Evolutionary conservation across 2,888 invertebrate species (phyloP), one percentile per base, ranked within the genome.

Genomic region (Dromius quadrimaculatus): DNA sequence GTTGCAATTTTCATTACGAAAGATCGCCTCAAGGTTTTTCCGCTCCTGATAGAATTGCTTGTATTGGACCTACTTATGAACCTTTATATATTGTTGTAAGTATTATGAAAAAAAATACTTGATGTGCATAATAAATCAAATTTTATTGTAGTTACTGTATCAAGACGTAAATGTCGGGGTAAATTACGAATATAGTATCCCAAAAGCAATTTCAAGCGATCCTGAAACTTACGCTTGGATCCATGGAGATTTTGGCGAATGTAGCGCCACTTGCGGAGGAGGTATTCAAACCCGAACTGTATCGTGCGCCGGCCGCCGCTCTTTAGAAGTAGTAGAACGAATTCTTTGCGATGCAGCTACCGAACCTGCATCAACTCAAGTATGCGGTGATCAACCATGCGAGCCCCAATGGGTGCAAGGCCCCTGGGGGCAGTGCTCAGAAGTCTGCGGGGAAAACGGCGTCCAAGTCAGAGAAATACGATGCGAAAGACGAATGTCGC

Each of bases 61-160:
- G 93, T 71, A 83, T 91, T 36, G 98, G 98, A 69, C 98, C 98
- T 1, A 94, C 91, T n/a, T 88, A 86, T n/a, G 97, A 98, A 84
- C 87, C 93, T 1, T 85, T 97, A 63, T 93, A 92, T 79, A 87
- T 97, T 75, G 93, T 94, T 75, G 94, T 94, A 83, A 83, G 86
- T 85, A n/a, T n/a, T n/a, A n/a, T n/a, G n/a, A n/a, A n/a, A 63
- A 43, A 4, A 15, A 22, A 41, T 63, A 9, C n/a, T 4, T 6
- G 15, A 38, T 15, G 19, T 32, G n/a, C n/a, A n/a, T n/a, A 36
- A 57, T 38, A 57, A 4, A 19, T 13, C 22, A 57, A 20, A 8
- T 57, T 22, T 71, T 59, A 63, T 76, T 81, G 72, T 81, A 93
- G 92, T 83, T 97, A 71, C 83, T 94, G 57, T 92, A 92, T 75